Percentiles rank a stretch among this genome's conserved stretches.
These are phyloP conservation scores for Luperina testacea DNA, from an alignment of 2,888 invertebrate species.

Conservation along the genomic window DNA sequence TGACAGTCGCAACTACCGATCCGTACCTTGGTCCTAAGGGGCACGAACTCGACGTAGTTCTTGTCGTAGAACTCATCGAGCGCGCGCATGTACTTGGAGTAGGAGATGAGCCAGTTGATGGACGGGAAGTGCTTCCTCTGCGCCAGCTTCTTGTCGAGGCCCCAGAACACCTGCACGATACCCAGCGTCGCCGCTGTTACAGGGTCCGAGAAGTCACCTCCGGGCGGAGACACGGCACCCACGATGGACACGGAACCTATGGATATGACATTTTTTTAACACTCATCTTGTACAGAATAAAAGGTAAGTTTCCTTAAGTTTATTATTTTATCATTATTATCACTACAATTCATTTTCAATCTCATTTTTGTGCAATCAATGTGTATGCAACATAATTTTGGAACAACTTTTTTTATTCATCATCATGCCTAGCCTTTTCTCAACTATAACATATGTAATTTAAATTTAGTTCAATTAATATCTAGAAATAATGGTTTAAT, in stretches of 20 bases:
- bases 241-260: conserved; percentile 98
- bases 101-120: conserved; percentile 99
- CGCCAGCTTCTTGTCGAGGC: conserved; percentile 99
- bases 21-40: conserved; percentile 97
- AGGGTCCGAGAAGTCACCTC: conserved; percentile 99
- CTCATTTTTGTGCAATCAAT: background rate
- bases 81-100: conserved; percentile 99
- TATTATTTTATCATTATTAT: background rate
- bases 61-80: conserved; percentile 99
- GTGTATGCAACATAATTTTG: background rate
- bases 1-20: background rate
- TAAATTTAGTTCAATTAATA: background rate
- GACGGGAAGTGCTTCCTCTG: conserved; percentile 99
- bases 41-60: conserved; percentile 98
- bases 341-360: background rate
- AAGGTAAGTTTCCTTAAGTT: background rate
- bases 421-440: too few relatives aligned
- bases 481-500: background rate
- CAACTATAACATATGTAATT: too few relatives aligned
- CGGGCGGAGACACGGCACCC: conserved; percentile 99
- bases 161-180: conserved; percentile 99
- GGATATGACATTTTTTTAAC: fast-evolving
- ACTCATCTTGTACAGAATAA: background rate
- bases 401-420: too few relatives aligned
- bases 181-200: conserved; percentile 99